Base-by-base conservation (phyloP, 1,140 invertebrate genomes). In the Lethrus apterus region DNA sequence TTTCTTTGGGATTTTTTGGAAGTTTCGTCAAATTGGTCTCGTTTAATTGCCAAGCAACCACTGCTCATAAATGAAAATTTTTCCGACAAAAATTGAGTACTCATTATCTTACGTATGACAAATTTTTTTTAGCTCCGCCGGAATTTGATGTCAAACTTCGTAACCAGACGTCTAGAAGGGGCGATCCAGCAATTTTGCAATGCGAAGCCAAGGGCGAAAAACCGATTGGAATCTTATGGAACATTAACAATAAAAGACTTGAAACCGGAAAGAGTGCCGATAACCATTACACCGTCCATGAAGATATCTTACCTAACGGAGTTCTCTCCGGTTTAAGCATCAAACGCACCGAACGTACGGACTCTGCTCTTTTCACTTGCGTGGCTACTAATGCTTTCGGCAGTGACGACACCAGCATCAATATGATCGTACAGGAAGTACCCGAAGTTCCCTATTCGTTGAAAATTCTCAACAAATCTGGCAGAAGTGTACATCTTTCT, bases 171-270 rank as follows among this genome's bases (percentile, higher is more conserved):
- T 87, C 91, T 11, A 79, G 87, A 47, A 80, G 86, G 46, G 89
- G 87, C 13, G 89, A 95, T 68, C 89, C 90, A 19, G 86, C 91
- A 20, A 91, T 93, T 15, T 64, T 98, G 41, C 88, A 94, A 64
- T 96, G 93, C 65, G 88, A 93, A 71, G 92, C 91, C n/a, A 87
- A 89, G 60, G 93, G 94, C 41, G 93, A 97, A 70, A 93, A 92
- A 74, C 93, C 93, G 17, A 89, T 98, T 63, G 89, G 89, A 55
- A 93, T 97, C 33, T 77, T 91, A 14, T 97, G 93, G 94, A 93
- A 90, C 68, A 91, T 91, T 79, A 91, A 93, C 67, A 91, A 89
- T 67, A 91, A 92, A 65, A 79, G 89, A 36, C 69, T 93, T 41
- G 40, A 42, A 11, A 20, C 38, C 4, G 89, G 93, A 69, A 83